A percentile compares a stretch with the other conserved stretches of the same genome.
Evolutionary conservation across 2,888 invertebrate species (phyloP).

Genomic region (Chrysodeixis includens): DNA sequence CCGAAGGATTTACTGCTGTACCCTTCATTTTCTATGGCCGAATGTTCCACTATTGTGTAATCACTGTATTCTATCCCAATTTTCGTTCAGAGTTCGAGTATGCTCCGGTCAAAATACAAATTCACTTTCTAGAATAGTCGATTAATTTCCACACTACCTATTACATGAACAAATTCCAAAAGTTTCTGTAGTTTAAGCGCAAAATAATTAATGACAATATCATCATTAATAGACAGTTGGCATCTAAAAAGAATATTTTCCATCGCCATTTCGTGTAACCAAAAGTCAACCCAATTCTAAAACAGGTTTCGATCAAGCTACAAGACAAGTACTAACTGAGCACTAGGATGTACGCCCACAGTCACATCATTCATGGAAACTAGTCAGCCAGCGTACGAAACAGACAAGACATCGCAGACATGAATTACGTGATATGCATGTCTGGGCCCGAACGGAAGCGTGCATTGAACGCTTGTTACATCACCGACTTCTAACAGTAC

Average conservation of each 20-base stretch:
- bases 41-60: background rate
- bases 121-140: too few species aligned
- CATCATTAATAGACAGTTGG: too few species aligned
- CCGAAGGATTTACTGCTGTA: background rate
- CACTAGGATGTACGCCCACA: background rate
- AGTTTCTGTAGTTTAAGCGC: too few species aligned
- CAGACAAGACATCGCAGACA: slow-evolving; percentile 8
- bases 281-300: too few species aligned
- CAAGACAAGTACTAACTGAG: background rate
- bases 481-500: background rate
- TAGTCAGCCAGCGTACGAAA: slow-evolving; percentile 13
- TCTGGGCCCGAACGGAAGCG: slow-evolving; percentile 11
- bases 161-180: too few species aligned
- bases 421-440: slow-evolving; percentile 27
- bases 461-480: slow-evolving; percentile 5
- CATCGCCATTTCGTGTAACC: too few species aligned
- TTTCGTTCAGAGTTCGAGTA: too few species aligned
- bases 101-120: too few species aligned
- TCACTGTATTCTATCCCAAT: background rate
- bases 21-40: background rate
- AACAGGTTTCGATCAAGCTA: background rate
- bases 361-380: slow-evolving; percentile 12
- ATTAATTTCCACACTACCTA: too few species aligned
- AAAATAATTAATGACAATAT: too few species aligned
- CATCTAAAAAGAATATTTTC: too few species aligned